phyloP scores from a whole-genome alignment of 2,888 invertebrate genomes.

The Zaprionus lineosus region DNA sequence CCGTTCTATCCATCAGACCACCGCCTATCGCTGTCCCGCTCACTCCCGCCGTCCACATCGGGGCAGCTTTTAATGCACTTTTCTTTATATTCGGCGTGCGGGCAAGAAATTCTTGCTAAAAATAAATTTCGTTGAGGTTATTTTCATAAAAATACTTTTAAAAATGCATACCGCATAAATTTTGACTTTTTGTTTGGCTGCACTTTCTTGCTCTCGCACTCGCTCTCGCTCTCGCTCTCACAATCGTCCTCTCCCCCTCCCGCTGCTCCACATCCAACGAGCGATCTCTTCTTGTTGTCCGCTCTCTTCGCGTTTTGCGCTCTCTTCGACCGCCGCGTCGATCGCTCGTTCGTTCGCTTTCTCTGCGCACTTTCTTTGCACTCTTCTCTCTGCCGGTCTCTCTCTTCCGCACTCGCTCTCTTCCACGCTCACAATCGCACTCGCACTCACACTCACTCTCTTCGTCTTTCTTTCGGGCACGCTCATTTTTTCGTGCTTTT shows the following conservation, averaged over 20 bases:
- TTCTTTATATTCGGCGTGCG: slow-evolving; percentile 13
- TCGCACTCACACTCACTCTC: slow-evolving; percentile 26
- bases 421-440: slow-evolving; percentile 4
- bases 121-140: slow-evolving; percentile 42
- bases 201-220: background rate
- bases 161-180: slow-evolving; percentile 53
- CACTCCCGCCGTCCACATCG: background rate
- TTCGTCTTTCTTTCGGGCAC: slow-evolving; percentile 35
- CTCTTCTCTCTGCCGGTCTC: slow-evolving; percentile 23
- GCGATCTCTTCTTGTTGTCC: background rate
- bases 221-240: background rate
- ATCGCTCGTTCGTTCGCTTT: slow-evolving; percentile 28
- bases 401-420: slow-evolving; percentile 5
- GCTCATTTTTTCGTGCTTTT: slow-evolving; percentile 75
- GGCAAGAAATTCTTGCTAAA: slow-evolving; percentile 46
- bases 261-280: background rate
- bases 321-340: slow-evolving; percentile 19
- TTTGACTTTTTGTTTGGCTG: slow-evolving; percentile 37
- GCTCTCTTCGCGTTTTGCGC: background rate
- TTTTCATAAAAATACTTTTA: slow-evolving; percentile 50
- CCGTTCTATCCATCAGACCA: slow-evolving; percentile 7
- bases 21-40: background rate
- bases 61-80: slow-evolving; percentile 31
- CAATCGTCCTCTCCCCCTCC: background rate
- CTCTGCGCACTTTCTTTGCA: slow-evolving; percentile 38